These are phyloP conservation scores for Hypercompe scribonia DNA, from an alignment of 2,888 invertebrate species.

Conservation along the genomic window DNA sequence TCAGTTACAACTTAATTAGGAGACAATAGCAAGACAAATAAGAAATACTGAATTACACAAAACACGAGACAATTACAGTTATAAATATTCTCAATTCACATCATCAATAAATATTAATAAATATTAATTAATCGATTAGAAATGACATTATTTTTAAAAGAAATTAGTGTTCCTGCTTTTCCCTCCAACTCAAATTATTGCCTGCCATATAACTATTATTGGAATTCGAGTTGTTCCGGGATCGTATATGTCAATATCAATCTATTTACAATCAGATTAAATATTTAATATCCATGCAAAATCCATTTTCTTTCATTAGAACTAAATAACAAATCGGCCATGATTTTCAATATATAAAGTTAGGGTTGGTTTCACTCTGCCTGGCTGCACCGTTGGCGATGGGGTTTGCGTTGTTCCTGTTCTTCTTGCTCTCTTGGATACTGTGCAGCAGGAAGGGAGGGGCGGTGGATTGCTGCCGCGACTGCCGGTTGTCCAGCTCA, in stretches of 20 bases:
- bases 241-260: not conserved
- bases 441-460: constrained; percentile 80
- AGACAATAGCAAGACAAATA: constrained; percentile 62
- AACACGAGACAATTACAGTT: not conserved
- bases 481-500: constrained; percentile 72
- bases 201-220: not conserved
- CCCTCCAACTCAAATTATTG: not conserved
- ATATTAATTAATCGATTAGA: not conserved
- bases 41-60: constrained; percentile 18
- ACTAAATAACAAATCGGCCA: not conserved
- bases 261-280: constrained; percentile 4
- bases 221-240: not conserved
- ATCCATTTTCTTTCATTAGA: not conserved
- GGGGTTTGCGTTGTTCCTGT: constrained; percentile 62
- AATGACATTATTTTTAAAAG: not conserved
- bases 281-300: constrained; percentile 3
- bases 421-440: constrained; percentile 77
- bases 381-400: constrained; percentile 65
- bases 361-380: constrained; percentile 78
- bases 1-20: constrained; percentile 63
- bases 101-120: not conserved
- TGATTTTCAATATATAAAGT: constrained; percentile 73
- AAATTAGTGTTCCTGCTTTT: not conserved
- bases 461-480: constrained; percentile 62
- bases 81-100: not conserved